Conservation (phyloP, 1,140 invertebrate genomes). For the Triops longicaudatus region DNA sequence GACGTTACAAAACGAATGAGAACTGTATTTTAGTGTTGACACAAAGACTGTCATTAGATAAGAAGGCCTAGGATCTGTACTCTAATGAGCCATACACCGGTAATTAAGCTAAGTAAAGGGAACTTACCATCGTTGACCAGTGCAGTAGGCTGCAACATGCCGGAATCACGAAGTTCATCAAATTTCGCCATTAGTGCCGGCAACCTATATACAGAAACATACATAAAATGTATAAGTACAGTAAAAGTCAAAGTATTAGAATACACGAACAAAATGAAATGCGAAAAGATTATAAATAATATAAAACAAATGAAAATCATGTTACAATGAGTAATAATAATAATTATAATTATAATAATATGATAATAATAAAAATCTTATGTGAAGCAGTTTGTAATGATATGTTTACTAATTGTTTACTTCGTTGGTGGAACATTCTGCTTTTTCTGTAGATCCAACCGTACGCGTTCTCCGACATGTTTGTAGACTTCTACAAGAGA, state of each 20-base stretch:
- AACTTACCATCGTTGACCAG: conserved; percentile 31
- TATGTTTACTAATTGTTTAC: conserved; percentile 37
- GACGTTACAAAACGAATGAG: no score
- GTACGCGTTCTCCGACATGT: conserved; percentile 81
- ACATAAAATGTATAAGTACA: no score
- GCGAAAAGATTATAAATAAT: no score
- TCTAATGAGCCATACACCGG: neutral
- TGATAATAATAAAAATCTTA: neutral
- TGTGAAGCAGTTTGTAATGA: neutral
- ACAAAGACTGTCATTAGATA: neutral
- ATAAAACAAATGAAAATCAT: no score
- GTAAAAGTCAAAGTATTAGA: no score
- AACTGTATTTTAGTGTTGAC: no score
- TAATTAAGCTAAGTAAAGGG: conserved; percentile 20
- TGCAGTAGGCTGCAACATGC: conserved; percentile 68
- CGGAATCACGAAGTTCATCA: conserved; percentile 71
- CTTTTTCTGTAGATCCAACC: conserved; percentile 72
- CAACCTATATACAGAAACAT: conserved; percentile 42
- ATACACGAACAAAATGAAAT: no score
- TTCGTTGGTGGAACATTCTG: conserved; percentile 59
- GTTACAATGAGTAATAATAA: no score
- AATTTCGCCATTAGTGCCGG: conserved; percentile 69
- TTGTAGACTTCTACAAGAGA: conserved; percentile 83
- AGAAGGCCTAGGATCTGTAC: neutral
- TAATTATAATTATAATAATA: neutral